Base-by-base conservation (phyloP, 2,888 invertebrate genomes). In the Synanthedon vespiformis region DNA sequence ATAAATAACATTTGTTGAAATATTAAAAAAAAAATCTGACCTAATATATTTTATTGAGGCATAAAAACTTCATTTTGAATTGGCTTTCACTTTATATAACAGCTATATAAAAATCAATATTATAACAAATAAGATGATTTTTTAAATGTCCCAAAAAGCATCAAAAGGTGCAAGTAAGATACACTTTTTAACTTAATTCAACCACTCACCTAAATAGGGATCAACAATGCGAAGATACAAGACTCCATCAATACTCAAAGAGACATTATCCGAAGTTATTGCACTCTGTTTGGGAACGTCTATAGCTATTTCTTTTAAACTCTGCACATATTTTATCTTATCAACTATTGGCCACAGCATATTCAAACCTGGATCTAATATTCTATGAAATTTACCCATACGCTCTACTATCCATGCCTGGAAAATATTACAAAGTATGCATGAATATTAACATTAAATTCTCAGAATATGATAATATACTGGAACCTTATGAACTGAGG, bases 281-380 rank as follows among this genome's bases (percentile, higher is more conserved):
- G 99, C 99, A 78, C 96, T 96, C 80, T 99, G 99, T 75, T 99
- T 95, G 0, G 99, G 99, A 53, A 99, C 97, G 87, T 99, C 99
- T 66, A 99, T 99, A 0, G 99, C 98, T 63, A 99, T 96, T 94
- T 99, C 99, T 77, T 99, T 99, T 47, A 99, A 82, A 79, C 96
- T 97, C 81, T 99, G 99, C 12, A 99, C 98, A 88, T 99, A 99
- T 83, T 94, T 97, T 22, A 99, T 93, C 74, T 90, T 91, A 77
- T 99, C 99, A 49, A 97, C 88, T 54, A 99, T 80, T 0, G 99
- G 99, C 67, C 97, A 90, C 12, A 99, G 82, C 51, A 99, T 71
- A 75, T 99, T 99, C 41, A 99, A 82, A 1, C 99, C 99, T 11
- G 99, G 99, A 53, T 98, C 95, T 53, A 99, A 85, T 63, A 97